These are phyloP conservation scores for Rhinopomastus cyanomelas DNA, from an alignment of 2,113 vertebrate genomes.

Conservation along the genomic window DNA sequence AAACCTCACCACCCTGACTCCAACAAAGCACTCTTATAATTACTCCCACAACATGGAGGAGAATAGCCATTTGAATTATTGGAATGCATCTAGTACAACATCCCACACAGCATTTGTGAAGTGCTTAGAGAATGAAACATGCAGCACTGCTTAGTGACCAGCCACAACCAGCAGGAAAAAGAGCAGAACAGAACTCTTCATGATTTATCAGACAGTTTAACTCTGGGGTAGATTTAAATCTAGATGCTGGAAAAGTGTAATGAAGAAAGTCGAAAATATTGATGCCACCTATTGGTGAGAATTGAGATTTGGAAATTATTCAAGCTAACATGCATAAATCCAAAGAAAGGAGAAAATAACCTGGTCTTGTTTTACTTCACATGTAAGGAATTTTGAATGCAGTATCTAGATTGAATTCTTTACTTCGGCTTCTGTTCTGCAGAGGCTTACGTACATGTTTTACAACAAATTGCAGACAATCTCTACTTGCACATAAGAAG, in stretches of 20 bases:
- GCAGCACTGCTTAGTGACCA: neutral
- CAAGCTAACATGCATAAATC: constrained; percentile 36
- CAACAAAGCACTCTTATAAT: neutral
- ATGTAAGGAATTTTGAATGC: neutral
- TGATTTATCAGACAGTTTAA: constrained; percentile 21
- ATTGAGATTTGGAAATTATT: constrained; percentile 36
- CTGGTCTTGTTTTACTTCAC: neutral
- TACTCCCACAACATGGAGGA: neutral
- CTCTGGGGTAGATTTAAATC: neutral
- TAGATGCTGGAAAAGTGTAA: neutral
- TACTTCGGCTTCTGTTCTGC: neutral
- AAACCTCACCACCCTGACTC: neutral
- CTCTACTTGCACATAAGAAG: neutral
- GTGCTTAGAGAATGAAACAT: neutral
- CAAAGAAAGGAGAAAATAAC: neutral
- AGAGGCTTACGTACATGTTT: neutral
- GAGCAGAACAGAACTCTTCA: neutral
- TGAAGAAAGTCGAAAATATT: constrained; percentile 39
- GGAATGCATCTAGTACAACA: neutral
- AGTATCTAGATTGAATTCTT: neutral
- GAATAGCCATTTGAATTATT: neutral
- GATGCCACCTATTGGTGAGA: constrained; percentile 64
- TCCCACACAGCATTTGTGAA: neutral
- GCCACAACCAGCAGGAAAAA: neutral
- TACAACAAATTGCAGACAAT: neutral